phyloP scores from a whole-genome alignment of 1,140 invertebrate species.

The Drosophila nigromelanica region DNA sequence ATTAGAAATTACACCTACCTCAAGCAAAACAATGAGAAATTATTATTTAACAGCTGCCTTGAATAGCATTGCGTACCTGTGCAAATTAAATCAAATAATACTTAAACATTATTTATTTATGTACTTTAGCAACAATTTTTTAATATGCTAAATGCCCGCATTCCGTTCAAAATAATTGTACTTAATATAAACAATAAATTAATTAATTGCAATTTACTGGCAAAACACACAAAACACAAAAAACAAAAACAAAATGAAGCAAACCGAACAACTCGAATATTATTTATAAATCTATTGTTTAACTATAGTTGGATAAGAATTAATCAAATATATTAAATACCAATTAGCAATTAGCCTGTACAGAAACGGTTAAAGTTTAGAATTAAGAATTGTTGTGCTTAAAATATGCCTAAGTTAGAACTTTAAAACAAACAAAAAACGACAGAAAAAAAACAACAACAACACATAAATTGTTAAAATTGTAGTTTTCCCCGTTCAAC shows the following conservation, averaged over 20 bases:
- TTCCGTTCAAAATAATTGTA: constrained; percentile 66
- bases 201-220: no score
- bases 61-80: constrained; percentile 74
- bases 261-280: constrained; percentile 71
- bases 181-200: constrained; percentile 23
- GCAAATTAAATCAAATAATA: constrained; percentile 69
- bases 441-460: constrained; percentile 5
- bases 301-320: constrained; percentile 36
- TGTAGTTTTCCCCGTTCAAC: no score
- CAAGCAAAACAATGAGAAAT: constrained; percentile 40
- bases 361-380: constrained; percentile 69
- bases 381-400: constrained; percentile 73
- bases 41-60: constrained; percentile 38
- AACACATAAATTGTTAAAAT: constrained; percentile 31
- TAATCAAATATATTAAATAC: constrained; percentile 30
- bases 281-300: constrained; percentile 42
- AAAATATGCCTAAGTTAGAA: constrained; percentile 45
- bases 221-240: no score
- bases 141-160: constrained; percentile 53
- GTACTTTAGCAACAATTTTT: constrained; percentile 5
- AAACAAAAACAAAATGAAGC: constrained; percentile 29
- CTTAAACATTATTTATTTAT: constrained; percentile 40
- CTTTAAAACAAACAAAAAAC: constrained; percentile 18
- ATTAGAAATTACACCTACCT: constrained; percentile 41
- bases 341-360: constrained; percentile 48